Evolutionary conservation across 1,140 invertebrate species (phyloP).

Genomic region (Protaetia brevitarsis): DNA sequence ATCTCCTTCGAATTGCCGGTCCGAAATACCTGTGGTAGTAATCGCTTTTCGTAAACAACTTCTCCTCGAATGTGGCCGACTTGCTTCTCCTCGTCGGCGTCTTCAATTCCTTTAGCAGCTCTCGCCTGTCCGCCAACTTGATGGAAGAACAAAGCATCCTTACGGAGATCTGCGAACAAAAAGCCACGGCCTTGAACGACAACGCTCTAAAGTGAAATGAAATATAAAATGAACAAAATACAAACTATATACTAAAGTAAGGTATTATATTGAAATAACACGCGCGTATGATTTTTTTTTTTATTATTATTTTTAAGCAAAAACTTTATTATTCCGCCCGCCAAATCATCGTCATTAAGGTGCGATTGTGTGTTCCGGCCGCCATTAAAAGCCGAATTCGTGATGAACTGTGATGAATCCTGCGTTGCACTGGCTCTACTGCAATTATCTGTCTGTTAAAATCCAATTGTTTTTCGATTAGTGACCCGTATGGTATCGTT

Average conservation of each 20-base stretch:
- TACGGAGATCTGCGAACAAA: neutral
- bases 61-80: conserved; percentile 7
- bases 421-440: neutral
- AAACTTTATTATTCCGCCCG: too few relatives aligned
- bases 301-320: too few relatives aligned
- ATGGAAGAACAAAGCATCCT: conserved; percentile 20
- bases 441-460: neutral
- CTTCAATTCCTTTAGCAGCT: neutral
- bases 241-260: too few relatives aligned
- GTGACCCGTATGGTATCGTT: neutral
- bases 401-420: too few relatives aligned
- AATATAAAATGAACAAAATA: neutral
- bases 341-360: too few relatives aligned
- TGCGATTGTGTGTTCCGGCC: too few relatives aligned
- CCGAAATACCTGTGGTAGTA: conserved; percentile 21
- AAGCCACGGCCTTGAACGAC: neutral
- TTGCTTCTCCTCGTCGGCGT: neutral
- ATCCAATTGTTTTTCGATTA: conserved; percentile 4
- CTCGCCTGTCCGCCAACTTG: conserved; percentile 5
- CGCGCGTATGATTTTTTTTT: too few relatives aligned
- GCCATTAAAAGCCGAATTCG: too few relatives aligned
- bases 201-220: neutral
- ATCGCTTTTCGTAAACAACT: conserved; percentile 17
- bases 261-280: too few relatives aligned
- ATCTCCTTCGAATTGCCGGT: too few relatives aligned